A percentile compares a stretch with the other conserved stretches of the same genome.
Conservation (phyloP, 2,113 vertebrate genomes). For the Ellobius talpinus region DNA sequence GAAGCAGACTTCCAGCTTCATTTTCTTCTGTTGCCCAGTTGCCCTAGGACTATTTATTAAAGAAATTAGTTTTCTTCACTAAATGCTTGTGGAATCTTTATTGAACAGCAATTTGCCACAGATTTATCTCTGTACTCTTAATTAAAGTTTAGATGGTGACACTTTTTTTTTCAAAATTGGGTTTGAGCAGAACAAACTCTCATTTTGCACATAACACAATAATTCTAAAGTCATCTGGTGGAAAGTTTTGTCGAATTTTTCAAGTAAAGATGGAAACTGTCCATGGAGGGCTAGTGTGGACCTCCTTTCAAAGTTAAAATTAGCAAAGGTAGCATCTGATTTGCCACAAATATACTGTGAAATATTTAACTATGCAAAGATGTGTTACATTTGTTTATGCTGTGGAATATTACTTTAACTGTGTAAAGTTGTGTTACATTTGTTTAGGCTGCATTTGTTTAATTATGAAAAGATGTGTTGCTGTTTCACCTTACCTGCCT, state of each 20-base stretch:
- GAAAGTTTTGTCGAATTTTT: background rate
- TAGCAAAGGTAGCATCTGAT: background rate
- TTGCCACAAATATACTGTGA: background rate
- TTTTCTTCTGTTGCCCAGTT: background rate
- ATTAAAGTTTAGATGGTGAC: background rate
- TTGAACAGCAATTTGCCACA: slow-evolving; percentile 21
- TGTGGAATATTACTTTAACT: background rate
- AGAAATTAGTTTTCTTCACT: background rate
- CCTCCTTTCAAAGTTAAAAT: background rate
- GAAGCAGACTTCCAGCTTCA: background rate
- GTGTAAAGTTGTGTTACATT: background rate
- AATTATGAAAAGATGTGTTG: background rate
- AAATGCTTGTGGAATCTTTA: background rate
- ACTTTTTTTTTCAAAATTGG: slow-evolving; percentile 46
- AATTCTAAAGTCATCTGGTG: background rate
- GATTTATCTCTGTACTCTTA: background rate
- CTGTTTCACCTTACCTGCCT: background rate
- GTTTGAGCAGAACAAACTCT: slow-evolving; percentile 10
- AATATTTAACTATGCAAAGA: background rate
- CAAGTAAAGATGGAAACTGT: background rate
- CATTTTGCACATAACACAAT: background rate
- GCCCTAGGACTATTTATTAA: background rate
- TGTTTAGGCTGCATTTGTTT: background rate
- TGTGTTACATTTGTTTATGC: background rate
- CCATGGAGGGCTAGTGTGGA: background rate